A percentile compares a stretch with the other conserved stretches of the same genome.
Evolutionary conservation across 2,113 vertebrate species (phyloP).

Genomic region (Cynoglossus semilaevis): DNA sequence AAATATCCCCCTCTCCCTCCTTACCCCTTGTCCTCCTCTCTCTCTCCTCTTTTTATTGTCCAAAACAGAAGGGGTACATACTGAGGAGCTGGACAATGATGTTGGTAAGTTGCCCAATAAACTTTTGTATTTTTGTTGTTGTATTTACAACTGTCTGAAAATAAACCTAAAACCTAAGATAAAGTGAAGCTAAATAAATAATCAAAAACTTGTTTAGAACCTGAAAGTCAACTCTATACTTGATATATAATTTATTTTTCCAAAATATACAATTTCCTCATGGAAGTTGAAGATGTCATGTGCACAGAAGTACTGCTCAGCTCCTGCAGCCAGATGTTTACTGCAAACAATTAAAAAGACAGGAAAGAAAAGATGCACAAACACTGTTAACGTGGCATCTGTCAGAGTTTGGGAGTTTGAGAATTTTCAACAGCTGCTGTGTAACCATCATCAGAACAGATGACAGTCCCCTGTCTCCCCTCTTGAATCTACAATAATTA

Average conservation of each 20-base stretch:
- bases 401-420: too few relatives aligned
- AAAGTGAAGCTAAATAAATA: too few relatives aligned
- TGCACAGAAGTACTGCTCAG: background rate
- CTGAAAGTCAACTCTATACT: too few relatives aligned
- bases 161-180: too few relatives aligned
- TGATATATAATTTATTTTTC: too few relatives aligned
- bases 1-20: background rate
- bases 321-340: background rate
- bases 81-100: conserved; percentile 99
- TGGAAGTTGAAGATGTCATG: too few relatives aligned
- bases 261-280: too few relatives aligned
- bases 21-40: conserved; percentile 76
- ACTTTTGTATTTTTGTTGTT: background rate
- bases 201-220: too few relatives aligned
- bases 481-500: conserved; percentile 54
- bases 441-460: conserved; percentile 32
- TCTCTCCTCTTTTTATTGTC: conserved; percentile 77
- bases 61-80: conserved; percentile 99
- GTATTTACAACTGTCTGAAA: too few relatives aligned
- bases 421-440: conserved; percentile 29
- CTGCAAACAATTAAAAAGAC: background rate
- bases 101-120: conserved; percentile 83
- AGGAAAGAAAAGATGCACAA: background rate
- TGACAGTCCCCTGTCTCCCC: conserved; percentile 13
- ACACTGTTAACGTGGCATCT: background rate